These are phyloP conservation scores for Campaea margaritaria DNA, from an alignment of 2,888 invertebrate species.

Conservation along the genomic window DNA sequence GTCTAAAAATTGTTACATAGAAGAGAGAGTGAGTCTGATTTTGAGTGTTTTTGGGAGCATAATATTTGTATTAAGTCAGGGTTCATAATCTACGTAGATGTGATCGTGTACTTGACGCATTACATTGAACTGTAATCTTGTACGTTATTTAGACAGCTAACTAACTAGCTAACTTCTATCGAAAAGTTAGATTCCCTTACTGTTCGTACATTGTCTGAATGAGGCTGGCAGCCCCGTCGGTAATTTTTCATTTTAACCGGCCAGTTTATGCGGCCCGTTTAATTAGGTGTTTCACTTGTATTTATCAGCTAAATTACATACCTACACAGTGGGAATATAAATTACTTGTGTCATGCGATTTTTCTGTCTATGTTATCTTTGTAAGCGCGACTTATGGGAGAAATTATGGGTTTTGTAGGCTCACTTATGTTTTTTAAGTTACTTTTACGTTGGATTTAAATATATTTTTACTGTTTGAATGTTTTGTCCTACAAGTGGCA, in stretches of 20 bases:
- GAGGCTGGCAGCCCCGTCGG: slow-evolving; percentile 35
- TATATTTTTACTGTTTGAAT: background rate
- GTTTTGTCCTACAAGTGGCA: too few relatives aligned
- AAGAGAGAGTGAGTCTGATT: too few relatives aligned
- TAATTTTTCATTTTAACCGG: slow-evolving; percentile 55
- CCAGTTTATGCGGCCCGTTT: slow-evolving; percentile 44
- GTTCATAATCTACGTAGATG: too few relatives aligned
- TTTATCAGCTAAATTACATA: slow-evolving; percentile 34
- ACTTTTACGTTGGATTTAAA: background rate
- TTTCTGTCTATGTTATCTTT: slow-evolving; percentile 13
- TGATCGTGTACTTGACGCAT: too few relatives aligned
- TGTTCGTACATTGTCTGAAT: slow-evolving; percentile 23
- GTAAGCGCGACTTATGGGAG: background rate
- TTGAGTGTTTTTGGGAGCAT: too few relatives aligned
- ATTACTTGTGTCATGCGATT: slow-evolving; percentile 20
- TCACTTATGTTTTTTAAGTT: background rate
- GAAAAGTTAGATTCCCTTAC: too few relatives aligned
- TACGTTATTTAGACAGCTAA: too few relatives aligned
- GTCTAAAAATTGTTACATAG: too few relatives aligned
- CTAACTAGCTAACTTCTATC: too few relatives aligned
- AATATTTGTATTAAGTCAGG: too few relatives aligned
- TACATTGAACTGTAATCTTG: too few relatives aligned
- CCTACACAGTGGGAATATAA: slow-evolving; percentile 22
- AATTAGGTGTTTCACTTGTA: slow-evolving; percentile 47
- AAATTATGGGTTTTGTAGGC: background rate